Evolutionary conservation across 64 coral and sea anemone genomes (phyloP).

Genomic region (Stylophora pistillata): DNA sequence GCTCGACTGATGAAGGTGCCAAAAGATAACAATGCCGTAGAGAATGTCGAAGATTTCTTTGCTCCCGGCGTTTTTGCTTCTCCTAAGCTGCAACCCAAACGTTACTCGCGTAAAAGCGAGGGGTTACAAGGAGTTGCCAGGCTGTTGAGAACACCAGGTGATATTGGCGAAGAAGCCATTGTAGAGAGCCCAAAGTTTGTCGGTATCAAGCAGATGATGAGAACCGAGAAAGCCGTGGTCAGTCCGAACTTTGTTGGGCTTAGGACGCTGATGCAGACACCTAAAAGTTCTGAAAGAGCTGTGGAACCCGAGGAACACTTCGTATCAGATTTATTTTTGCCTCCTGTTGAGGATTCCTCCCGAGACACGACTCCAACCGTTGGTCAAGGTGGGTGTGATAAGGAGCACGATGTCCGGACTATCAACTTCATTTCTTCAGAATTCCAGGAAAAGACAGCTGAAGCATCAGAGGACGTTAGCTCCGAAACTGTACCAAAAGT

Average conservation of each 20-base stretch:
- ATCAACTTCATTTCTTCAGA: neutral
- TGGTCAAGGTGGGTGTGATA: neutral
- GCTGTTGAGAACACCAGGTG: conserved; percentile 22
- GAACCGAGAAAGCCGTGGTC: neutral
- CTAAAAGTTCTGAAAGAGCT: conserved; percentile 16
- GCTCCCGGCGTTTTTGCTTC: conserved; percentile 19
- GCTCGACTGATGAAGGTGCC: conserved; percentile 39
- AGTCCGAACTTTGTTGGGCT: conserved; percentile 45
- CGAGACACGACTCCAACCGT: neutral
- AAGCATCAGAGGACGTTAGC: neutral
- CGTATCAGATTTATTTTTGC: conserved; percentile 35
- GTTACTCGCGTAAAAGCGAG: conserved; percentile 15
- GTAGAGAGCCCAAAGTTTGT: conserved; percentile 16
- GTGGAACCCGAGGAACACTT: conserved; percentile 49
- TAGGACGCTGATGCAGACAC: conserved; percentile 14
- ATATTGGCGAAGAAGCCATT: neutral
- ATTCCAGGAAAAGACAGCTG: neutral
- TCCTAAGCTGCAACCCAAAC: conserved; percentile 28
- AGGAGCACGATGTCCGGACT: neutral
- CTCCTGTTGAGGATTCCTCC: neutral
- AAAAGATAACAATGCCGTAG: conserved; percentile 16
- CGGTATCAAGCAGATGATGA: conserved; percentile 1
- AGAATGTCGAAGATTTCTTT: conserved; percentile 43
- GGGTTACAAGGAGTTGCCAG: conserved; percentile 40
- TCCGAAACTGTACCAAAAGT: neutral